Conservation (phyloP, 2,113 vertebrate species). For the Cromileptes altivelis region DNA sequence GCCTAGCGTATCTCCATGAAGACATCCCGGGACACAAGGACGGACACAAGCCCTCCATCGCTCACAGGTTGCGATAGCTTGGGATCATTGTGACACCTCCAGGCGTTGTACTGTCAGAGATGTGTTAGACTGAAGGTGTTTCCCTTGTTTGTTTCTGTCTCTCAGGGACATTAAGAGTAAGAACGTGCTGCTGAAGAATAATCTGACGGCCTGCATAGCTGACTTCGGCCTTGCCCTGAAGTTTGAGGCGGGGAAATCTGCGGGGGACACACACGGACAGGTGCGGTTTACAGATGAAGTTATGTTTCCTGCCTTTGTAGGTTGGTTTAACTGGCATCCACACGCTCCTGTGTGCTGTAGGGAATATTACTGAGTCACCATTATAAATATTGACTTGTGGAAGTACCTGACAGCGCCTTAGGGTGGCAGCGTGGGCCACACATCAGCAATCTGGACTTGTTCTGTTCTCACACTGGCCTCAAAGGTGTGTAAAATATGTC, state of each 20-base stretch:
- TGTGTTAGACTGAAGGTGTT: background rate
- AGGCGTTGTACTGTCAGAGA: too few species aligned
- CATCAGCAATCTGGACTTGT: background rate
- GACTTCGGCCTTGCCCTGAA: slow-evolving; percentile 97
- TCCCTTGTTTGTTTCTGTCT: background rate
- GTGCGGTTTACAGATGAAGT: slow-evolving; percentile 56
- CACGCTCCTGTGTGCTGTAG: too few species aligned
- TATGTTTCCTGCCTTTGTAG: background rate
- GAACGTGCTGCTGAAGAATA: slow-evolving; percentile 96
- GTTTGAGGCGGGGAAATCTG: slow-evolving; percentile 98
- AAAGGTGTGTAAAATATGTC: background rate
- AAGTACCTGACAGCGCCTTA: background rate
- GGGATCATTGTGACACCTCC: too few species aligned
- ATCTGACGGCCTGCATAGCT: slow-evolving; percentile 94
- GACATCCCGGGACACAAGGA: slow-evolving; percentile 97
- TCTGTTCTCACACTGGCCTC: background rate
- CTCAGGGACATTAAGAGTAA: slow-evolving; percentile 98
- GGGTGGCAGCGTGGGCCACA: background rate
- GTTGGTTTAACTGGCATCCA: too few species aligned
- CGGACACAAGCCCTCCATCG: slow-evolving; percentile 96
- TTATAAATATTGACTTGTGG: background rate
- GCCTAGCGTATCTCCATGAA: slow-evolving; percentile 97
- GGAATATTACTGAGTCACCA: background rate
- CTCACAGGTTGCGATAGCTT: slow-evolving; percentile 88
- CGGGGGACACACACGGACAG: slow-evolving; percentile 97